phyloP scores from a whole-genome alignment of 2,113 vertebrate genomes.

The Danionella cerebrum region DNA sequence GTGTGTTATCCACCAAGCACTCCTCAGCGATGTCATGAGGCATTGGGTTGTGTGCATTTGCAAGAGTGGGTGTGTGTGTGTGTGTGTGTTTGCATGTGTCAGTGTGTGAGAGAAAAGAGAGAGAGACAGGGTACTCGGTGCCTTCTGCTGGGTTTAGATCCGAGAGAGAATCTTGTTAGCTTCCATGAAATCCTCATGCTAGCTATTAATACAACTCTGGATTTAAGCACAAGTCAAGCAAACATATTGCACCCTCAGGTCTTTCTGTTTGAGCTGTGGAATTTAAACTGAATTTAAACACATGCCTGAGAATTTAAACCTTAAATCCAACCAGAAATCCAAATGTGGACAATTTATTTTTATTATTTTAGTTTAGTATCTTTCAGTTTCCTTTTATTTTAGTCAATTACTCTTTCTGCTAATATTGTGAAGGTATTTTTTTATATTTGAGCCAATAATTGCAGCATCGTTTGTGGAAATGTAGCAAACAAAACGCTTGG shows the following conservation, averaged over 20 bases:
- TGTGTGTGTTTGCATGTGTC: not conserved
- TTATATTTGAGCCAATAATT: too few relatives aligned
- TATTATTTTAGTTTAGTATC: not conserved
- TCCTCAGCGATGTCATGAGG: conserved; percentile 54
- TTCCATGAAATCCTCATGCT: conserved; percentile 19
- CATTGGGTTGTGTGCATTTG: not conserved
- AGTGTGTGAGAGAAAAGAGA: not conserved
- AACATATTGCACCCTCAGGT: conserved; percentile 11
- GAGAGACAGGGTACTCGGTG: too few relatives aligned
- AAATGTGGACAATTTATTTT: not conserved
- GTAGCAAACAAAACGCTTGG: too few relatives aligned
- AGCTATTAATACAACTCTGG: conserved; percentile 18
- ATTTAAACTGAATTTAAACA: conserved; percentile 6
- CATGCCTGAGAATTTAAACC: not conserved
- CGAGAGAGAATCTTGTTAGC: conserved; percentile 20
- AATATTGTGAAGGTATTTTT: too few relatives aligned
- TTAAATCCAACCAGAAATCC: not conserved
- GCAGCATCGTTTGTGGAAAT: too few relatives aligned
- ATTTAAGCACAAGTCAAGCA: conserved; percentile 14
- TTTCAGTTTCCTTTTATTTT: too few relatives aligned
- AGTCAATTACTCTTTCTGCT: too few relatives aligned
- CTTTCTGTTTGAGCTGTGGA: not conserved
- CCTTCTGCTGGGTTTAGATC: conserved; percentile 12
- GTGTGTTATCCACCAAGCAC: conserved; percentile 50
- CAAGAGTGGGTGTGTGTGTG: not conserved